Base-by-base conservation (phyloP, 2,113 vertebrate genomes). In the Bufo bufo region DNA sequence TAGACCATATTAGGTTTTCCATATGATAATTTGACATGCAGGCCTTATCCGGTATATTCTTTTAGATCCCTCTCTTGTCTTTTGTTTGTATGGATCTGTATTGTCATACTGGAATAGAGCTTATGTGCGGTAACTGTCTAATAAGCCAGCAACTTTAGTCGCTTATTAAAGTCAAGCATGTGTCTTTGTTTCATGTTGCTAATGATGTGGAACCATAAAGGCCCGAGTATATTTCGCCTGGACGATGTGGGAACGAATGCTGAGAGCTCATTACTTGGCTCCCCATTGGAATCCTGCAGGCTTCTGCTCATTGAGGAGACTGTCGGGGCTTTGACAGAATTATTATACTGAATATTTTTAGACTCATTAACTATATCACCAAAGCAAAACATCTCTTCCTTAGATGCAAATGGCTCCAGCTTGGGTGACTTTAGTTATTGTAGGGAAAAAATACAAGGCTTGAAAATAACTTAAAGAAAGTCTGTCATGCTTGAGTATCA, bases 281-380 rank as follows among this genome's bases (percentile, higher is more conserved):
- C 95, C 96, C 96, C 95, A 95, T 96, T 94, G 96, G 95, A 96
- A 96, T 96, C 96, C 95, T 95, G 95, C 96, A 94, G 95, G 95
- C 95, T 95, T 95, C 94, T 90, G 92, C 95, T 95, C 96, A 95
- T 95, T 94, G 95, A 95, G 93, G 94, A 96, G 96, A 95, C 96
- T 95, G 95, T 96, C 94, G 95, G 95, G 95, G 96, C 95, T 95
- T 96, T 96, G 95, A 96, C 96, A 96, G 96, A 96, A 96, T 96
- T 96, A 96, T 96, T 96, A 96, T 95, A 95, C 95, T 96, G 95
- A 96, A 96, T 96, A 96, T 96, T 96, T 96, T 96, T 96, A 96
- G 96, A 96, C 96, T 96, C 96, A 96, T 96, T 96, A 96, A 95
- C 95, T 96, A 95, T 96, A 96, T 95, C 94, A 95, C 95, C 94